A percentile compares a stretch with the other conserved stretches of the same genome.
Conservation (phyloP, 1,140 invertebrate genomes). For the Drosophila bocqueti region DNA sequence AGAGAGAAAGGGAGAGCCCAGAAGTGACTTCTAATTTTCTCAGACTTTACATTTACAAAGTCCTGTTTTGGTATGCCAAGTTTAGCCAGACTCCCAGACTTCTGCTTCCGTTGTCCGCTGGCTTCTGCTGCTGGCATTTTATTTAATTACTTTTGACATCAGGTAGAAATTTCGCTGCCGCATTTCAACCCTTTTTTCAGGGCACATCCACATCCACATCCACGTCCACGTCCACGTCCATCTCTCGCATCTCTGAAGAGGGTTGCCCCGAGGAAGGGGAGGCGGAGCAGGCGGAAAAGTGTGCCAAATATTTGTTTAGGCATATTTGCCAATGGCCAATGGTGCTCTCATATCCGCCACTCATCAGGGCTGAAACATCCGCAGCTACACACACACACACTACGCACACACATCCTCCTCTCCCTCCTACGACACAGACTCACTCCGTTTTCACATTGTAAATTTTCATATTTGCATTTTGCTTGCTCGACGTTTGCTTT, state of each 20-base stretch:
- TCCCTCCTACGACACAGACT: not conserved
- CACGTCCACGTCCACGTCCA: not conserved
- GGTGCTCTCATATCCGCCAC: constrained; percentile 48
- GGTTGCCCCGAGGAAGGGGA: constrained; percentile 3
- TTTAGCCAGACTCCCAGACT: constrained; percentile 3
- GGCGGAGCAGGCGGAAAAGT: constrained; percentile 43
- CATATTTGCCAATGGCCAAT: constrained; percentile 71
- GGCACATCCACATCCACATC: not conserved
- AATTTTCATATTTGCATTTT: constrained; percentile 68
- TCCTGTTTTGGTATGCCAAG: not conserved
- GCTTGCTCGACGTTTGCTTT: constrained; percentile 45
- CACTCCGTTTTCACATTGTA: constrained; percentile 17
- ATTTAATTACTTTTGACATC: constrained; percentile 81
- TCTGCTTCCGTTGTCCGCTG: constrained; percentile 5
- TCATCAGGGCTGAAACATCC: constrained; percentile 36
- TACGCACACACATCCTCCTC: not conserved
- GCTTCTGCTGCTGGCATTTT: constrained; percentile 71
- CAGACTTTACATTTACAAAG: constrained; percentile 1
- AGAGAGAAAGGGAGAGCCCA: not conserved
- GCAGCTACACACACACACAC: not conserved
- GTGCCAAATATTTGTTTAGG: constrained; percentile 79
- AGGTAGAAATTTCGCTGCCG: constrained; percentile 67
- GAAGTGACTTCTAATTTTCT: constrained; percentile 9
- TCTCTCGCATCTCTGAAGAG: constrained; percentile 16
- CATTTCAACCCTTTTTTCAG: constrained; percentile 46